Evolutionary conservation across 2,888 invertebrate genomes (phyloP).

Genomic region (Drosophila mettleri): DNA sequence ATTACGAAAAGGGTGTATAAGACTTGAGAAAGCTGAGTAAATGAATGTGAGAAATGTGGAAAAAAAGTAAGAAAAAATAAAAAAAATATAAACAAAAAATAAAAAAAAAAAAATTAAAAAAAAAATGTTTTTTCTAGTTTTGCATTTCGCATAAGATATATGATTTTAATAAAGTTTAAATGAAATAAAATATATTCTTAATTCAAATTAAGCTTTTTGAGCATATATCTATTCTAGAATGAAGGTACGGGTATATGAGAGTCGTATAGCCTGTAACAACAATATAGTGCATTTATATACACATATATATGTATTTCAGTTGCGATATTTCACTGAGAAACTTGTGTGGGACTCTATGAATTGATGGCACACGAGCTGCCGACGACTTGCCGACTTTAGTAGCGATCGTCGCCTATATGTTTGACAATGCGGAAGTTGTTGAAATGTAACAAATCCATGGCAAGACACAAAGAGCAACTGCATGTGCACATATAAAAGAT

Average conservation of each 20-base stretch:
- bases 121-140: too few relatives aligned
- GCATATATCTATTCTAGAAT: background rate
- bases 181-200: too few relatives aligned
- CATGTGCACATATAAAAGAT: constrained; percentile 47
- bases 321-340: constrained; percentile 32
- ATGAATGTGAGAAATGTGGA: too few relatives aligned
- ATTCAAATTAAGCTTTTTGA: too few relatives aligned
- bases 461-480: constrained; percentile 73
- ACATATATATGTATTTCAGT: constrained; percentile 9
- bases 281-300: constrained; percentile 9
- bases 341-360: constrained; percentile 60
- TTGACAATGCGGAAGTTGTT: constrained; percentile 79
- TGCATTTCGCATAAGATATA: too few relatives aligned
- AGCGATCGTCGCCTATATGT: constrained; percentile 49
- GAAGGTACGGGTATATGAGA: background rate
- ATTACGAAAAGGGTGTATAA: background rate
- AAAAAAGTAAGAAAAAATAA: too few relatives aligned
- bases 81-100: too few relatives aligned
- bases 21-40: background rate
- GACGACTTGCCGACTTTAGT: constrained; percentile 32
- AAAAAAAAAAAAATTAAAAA: too few relatives aligned
- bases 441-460: constrained; percentile 75
- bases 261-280: constrained; percentile 6
- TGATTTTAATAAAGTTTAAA: too few relatives aligned
- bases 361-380: constrained; percentile 63